phyloP scores from a whole-genome alignment of 2,888 invertebrate genomes.

The Patella depressa region DNA sequence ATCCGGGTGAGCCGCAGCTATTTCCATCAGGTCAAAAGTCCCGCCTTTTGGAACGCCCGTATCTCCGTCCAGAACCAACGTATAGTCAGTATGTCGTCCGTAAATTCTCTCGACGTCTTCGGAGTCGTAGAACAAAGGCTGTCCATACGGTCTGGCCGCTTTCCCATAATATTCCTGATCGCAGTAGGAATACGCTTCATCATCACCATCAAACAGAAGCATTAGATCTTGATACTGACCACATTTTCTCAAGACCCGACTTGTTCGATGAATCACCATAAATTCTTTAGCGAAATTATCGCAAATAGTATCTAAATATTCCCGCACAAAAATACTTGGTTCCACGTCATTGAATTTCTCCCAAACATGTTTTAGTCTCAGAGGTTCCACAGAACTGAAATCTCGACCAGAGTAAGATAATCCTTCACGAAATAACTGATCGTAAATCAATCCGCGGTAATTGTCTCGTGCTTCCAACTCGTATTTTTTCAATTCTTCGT shows the following conservation, averaged over 20 bases:
- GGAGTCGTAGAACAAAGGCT: constrained; percentile 58
- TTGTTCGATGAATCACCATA: constrained; percentile 61
- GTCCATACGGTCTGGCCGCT: constrained; percentile 48
- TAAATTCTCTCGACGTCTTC: constrained; percentile 59
- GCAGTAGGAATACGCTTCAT: constrained; percentile 56
- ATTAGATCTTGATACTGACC: constrained; percentile 66
- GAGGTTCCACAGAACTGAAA: constrained; percentile 46
- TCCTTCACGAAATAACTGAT: constrained; percentile 57
- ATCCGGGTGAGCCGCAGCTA: constrained; percentile 61
- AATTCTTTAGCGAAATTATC: constrained; percentile 58
- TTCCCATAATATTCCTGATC: constrained; percentile 52
- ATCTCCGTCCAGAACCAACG: constrained; percentile 61
- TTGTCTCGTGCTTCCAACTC: constrained; percentile 54
- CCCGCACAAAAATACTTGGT: constrained; percentile 47
- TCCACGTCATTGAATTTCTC: constrained; percentile 49
- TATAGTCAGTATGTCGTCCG: constrained; percentile 58
- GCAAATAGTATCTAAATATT: constrained; percentile 59
- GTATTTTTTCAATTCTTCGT: constrained; percentile 50
- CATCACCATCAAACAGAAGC: constrained; percentile 59
- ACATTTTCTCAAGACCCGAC: constrained; percentile 59
- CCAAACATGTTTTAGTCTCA: constrained; percentile 56
- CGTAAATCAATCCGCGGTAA: constrained; percentile 54
- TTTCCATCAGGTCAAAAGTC: constrained; percentile 52
- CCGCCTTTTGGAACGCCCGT: constrained; percentile 55
- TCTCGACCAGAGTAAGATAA: constrained; percentile 50